These are phyloP conservation scores for Cyprinodon tularosa DNA, from an alignment of 2,113 vertebrate genomes.

Conservation along the genomic window DNA sequence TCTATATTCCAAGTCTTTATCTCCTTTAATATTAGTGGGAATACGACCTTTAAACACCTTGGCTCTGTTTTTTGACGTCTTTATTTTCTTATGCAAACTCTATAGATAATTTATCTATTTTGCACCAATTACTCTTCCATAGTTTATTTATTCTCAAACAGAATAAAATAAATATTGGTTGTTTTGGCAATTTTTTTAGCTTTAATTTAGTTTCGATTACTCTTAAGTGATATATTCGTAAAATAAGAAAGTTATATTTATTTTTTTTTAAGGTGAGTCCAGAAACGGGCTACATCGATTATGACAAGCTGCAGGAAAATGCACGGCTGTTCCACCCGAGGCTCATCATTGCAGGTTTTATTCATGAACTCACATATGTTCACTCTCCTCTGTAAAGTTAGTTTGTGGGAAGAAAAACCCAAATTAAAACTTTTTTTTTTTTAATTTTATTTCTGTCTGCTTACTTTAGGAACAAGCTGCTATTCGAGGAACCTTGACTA, in stretches of 20 bases:
- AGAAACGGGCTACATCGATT: constrained; percentile 92
- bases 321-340: constrained; percentile 93
- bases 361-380: background rate
- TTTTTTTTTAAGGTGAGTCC: constrained; percentile 85
- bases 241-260: background rate
- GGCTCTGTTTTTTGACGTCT: too few species aligned
- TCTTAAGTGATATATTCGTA: too few species aligned
- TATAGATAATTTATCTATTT: background rate
- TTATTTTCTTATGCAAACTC: background rate
- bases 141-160: background rate
- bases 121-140: background rate
- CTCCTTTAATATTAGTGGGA: too few species aligned
- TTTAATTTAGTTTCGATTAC: too few species aligned
- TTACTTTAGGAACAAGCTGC: constrained; percentile 88
- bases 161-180: background rate
- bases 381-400: background rate
- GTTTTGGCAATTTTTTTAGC: background rate
- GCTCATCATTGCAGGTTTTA: constrained; percentile 91
- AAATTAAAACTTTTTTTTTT: background rate
- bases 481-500: constrained; percentile 97
- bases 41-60: too few species aligned
- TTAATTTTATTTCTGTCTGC: background rate
- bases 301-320: constrained; percentile 88
- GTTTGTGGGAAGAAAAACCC: fast-evolving
- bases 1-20: too few species aligned